phyloP scores from a whole-genome alignment of 2,888 invertebrate species.

The Drosophila subsilvestris region DNA sequence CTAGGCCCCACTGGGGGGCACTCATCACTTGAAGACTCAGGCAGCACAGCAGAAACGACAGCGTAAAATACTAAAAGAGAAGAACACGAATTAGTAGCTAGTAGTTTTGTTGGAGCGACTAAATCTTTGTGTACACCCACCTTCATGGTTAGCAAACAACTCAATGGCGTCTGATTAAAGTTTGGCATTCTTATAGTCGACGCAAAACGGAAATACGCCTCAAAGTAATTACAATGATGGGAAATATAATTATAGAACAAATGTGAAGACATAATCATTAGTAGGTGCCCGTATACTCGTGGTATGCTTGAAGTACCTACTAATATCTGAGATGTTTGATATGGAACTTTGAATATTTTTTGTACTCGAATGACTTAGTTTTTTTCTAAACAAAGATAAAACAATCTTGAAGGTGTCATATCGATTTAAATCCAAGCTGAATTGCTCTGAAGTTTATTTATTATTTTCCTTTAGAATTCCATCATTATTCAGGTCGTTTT shows the following conservation, averaged over 20 bases:
- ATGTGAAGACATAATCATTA: conserved; percentile 37
- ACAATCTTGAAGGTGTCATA: conserved; percentile 5
- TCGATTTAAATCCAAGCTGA: background rate
- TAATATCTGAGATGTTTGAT: conserved; percentile 3
- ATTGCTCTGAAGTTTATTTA: background rate
- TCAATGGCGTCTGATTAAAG: conserved; percentile 15
- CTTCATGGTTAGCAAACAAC: conserved; percentile 57
- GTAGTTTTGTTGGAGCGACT: background rate
- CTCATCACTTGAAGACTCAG: conserved; percentile 16
- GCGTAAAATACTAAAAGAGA: conserved; percentile 27
- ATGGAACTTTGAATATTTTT: conserved; percentile 8
- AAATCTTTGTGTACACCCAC: conserved; percentile 32
- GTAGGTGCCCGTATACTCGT: background rate
- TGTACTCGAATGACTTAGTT: background rate
- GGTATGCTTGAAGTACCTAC: background rate
- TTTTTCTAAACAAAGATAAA: too few relatives aligned
- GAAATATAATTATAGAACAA: conserved; percentile 56
- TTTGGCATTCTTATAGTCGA: conserved; percentile 54
- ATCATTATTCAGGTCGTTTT: background rate
- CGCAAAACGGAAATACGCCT: conserved; percentile 56
- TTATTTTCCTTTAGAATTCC: background rate
- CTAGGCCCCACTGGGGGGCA: conserved; percentile 57
- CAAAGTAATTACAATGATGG: conserved; percentile 50
- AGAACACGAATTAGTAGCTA: conserved; percentile 11
- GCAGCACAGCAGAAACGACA: conserved; percentile 32